Evolutionary conservation across 2,797 vertebrate species (phyloP).

Genomic region (Epinephelus malabaricus): DNA sequence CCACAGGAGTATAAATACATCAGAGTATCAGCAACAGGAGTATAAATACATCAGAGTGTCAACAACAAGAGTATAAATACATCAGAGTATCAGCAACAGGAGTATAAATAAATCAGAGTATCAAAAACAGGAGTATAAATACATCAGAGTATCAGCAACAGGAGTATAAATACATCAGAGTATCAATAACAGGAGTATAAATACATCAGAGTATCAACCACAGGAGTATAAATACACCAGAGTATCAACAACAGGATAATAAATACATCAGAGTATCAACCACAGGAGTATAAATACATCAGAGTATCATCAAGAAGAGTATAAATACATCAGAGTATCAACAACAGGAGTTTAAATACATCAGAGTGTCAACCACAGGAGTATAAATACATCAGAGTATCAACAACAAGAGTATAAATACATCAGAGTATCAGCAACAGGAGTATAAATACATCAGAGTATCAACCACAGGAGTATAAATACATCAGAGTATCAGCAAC

Average conservation of each 20-base stretch:
- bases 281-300: not conserved
- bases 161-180: not conserved
- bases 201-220: not conserved
- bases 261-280: not conserved
- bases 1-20: not conserved
- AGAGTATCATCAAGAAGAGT: too few relatives aligned
- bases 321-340: not conserved
- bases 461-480: too few relatives aligned
- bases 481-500: too few relatives aligned
- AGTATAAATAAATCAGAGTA: not conserved
- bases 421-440: too few relatives aligned
- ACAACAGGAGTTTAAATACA: not conserved
- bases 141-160: not conserved
- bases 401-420: too few relatives aligned
- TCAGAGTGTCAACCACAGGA: not conserved
- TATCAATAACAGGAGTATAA: not conserved
- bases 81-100: not conserved
- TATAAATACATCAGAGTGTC: not conserved
- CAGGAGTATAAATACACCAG: not conserved
- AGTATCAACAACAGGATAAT: not conserved
- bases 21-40: not conserved
- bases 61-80: not conserved
- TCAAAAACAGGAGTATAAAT: not conserved
- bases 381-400: not conserved
- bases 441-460: too few relatives aligned